Evolutionary conservation across 2,113 vertebrate species (phyloP), one percentile per base, ranked within the genome.

Genomic region (Poeciliopsis occidentalis): DNA sequence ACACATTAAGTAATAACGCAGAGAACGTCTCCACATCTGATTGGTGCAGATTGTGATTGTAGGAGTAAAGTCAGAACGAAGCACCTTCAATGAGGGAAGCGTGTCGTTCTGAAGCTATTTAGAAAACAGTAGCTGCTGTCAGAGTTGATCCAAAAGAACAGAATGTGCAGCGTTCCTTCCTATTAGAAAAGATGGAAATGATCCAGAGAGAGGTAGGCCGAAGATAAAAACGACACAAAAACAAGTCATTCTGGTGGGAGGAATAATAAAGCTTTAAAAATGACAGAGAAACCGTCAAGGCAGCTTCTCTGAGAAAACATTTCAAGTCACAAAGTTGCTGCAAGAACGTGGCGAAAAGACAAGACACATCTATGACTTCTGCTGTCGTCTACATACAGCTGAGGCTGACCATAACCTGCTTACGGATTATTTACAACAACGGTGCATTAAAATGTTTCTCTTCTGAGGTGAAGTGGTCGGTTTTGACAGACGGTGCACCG

Each of bases 241-340:
- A 4, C 11, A 71, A 5, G 60, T 31, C 0, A 8, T 61, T 19
- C 41, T 78, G 51, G 19, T 68, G 57, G 19, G 19, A 6, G 44
- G 29, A 63, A 39, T 0, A 60, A 39, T 0, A 60, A 27, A 39
- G 1, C 34, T 51, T 51, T 15, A 12, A 64, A 31, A 10, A 47
- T 39, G 41, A 65, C 60, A 7, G n/a, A 41, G 37, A 60, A 19
- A 67, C 67, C 4, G 6, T 60, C 26, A 29, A 12, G 15, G 30
- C 29, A 76, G 54, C 51, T 64, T 69, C 29, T n/a, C 11, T 3
- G 41, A 64, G n/a, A 66, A 62, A 71, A 19, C 17, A 1, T 39
- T 12, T 67, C 47, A 78, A 64, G 17, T 76, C 24, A 64, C 27
- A 67, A 62, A 84, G 34, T 37, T 37, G 10, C 34, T 84, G 80